Conservation (phyloP, 2,888 invertebrate genomes). For the Caradrina clavipalpis region DNA sequence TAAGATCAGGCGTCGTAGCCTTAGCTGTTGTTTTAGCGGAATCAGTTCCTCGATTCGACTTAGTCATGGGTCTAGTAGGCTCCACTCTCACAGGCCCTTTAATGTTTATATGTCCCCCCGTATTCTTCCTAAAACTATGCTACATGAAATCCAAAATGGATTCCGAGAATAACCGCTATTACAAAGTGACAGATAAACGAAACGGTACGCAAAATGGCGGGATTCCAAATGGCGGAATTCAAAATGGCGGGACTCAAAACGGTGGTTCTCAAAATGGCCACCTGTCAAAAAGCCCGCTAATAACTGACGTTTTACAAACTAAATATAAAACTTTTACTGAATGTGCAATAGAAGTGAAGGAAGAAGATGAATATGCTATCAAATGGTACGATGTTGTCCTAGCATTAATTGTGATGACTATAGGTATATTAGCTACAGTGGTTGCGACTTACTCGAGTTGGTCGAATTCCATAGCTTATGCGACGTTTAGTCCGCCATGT, state of each 20-base stretch:
- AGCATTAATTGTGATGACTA: conserved; percentile 90
- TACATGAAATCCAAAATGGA: conserved; percentile 82
- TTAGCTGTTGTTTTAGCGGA: conserved; percentile 95
- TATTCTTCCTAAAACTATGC: conserved; percentile 94
- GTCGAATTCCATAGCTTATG: conserved; percentile 91
- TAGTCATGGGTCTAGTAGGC: conserved; percentile 96
- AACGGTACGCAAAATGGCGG: conserved; percentile 9
- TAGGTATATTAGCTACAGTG: conserved; percentile 92
- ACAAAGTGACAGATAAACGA: conserved; percentile 17
- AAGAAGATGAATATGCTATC: conserved; percentile 74
- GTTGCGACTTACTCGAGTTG: conserved; percentile 94
- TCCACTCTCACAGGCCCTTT: conserved; percentile 96
- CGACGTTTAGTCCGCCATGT: conserved; percentile 94
- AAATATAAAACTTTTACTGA: conserved; percentile 80
- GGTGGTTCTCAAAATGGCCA: conserved; percentile 45
- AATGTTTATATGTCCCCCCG: conserved; percentile 95
- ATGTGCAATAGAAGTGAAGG: conserved; percentile 54
- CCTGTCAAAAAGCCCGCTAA: conserved; percentile 74
- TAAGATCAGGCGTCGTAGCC: conserved; percentile 93
- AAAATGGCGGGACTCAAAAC: conserved; percentile 42
- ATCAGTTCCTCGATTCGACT: conserved; percentile 95
- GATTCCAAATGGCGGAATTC: conserved; percentile 52
- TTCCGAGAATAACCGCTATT: neutral
- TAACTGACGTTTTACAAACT: conserved; percentile 67
- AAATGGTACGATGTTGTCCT: conserved; percentile 88